Percentiles rank a stretch among this genome's conserved stretches.
Conservation (phyloP, 2,888 invertebrate genomes). For the Pachydiplax longipennis region DNA sequence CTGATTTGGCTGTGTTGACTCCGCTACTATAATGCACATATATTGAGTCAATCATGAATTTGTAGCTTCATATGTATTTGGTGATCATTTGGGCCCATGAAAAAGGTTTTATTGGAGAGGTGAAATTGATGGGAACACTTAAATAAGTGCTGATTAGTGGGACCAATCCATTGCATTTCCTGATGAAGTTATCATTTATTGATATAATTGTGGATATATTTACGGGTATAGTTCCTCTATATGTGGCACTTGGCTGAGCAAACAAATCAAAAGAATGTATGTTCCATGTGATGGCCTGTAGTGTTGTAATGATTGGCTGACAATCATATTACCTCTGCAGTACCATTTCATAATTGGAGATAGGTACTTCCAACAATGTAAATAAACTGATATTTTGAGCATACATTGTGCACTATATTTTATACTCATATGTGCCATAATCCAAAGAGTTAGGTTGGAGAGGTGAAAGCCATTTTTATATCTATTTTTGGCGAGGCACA, state of each 20-base stretch:
- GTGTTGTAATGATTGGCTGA: neutral
- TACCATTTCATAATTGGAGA: neutral
- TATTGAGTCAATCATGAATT: neutral
- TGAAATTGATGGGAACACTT: neutral
- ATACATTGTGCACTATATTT: constrained; percentile 30
- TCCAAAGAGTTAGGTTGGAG: neutral
- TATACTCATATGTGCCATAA: constrained; percentile 23
- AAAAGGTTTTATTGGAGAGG: neutral
- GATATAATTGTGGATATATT: neutral
- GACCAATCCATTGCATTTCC: constrained; percentile 8
- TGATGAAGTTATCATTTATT: neutral
- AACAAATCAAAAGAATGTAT: constrained; percentile 20
- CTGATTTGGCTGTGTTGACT: constrained; percentile 23
- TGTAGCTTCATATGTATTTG: neutral
- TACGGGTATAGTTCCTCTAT: constrained; percentile 37
- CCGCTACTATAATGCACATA: neutral
- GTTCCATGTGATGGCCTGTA: neutral
- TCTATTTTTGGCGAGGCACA: constrained; percentile 29
- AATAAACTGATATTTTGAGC: constrained; percentile 29
- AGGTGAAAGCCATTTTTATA: constrained; percentile 10
- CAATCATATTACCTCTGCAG: neutral
- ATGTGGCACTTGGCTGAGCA: constrained; percentile 28
- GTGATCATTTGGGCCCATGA: neutral
- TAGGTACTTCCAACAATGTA: constrained; percentile 16
- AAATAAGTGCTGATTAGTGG: neutral